These are phyloP conservation scores for Trissolcus basalis DNA, from an alignment of 1,140 invertebrate genomes.

Conservation along the genomic window DNA sequence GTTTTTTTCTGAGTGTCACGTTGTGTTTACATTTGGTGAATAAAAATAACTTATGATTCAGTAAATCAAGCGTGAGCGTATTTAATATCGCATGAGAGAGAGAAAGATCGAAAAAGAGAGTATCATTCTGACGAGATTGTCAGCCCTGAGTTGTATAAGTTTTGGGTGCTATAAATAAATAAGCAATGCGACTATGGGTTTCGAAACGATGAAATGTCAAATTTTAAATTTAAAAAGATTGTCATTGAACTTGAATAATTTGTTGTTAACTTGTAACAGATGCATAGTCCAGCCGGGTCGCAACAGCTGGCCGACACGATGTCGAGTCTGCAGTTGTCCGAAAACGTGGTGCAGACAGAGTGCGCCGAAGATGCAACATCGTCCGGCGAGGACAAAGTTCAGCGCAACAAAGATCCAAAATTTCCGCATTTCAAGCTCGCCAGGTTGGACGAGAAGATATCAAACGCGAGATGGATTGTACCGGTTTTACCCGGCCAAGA, in stretches of 20 bases:
- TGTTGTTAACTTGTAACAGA: constrained; percentile 56
- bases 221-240: constrained; percentile 6
- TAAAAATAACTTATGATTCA: constrained; percentile 37
- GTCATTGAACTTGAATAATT: not conserved
- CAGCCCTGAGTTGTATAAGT: too few species aligned
- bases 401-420: constrained; percentile 78
- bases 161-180: too few species aligned
- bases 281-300: constrained; percentile 74
- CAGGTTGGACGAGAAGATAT: constrained; percentile 95
- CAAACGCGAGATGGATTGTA: constrained; percentile 95
- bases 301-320: constrained; percentile 73
- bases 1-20: constrained; percentile 12
- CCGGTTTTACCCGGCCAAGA: constrained; percentile 97
- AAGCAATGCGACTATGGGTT: too few species aligned
- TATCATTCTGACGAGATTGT: too few species aligned
- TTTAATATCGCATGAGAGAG: not conserved
- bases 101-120: not conserved
- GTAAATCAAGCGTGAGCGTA: constrained; percentile 16
- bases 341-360: constrained; percentile 69
- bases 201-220: not conserved
- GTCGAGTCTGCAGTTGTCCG: constrained; percentile 72
- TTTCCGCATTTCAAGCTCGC: constrained; percentile 92
- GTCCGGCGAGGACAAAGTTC: constrained; percentile 71
- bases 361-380: constrained; percentile 65
- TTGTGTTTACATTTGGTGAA: constrained; percentile 22